Evolutionary conservation across 2,888 invertebrate species (phyloP).

Genomic region (Physocephala rufipes): DNA sequence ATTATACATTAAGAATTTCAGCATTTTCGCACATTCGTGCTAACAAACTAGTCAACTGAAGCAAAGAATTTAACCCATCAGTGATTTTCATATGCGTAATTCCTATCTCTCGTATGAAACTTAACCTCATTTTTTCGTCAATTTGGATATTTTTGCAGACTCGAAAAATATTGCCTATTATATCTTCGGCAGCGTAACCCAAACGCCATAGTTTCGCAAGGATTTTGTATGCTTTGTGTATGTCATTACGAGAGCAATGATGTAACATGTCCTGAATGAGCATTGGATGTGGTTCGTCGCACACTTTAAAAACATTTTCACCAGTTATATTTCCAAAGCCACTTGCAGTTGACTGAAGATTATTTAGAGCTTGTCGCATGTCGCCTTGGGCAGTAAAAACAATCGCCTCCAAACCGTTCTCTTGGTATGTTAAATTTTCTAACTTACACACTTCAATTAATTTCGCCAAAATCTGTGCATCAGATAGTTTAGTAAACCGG

Average conservation of each 20-base stretch:
- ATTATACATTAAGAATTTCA: conserved; percentile 45
- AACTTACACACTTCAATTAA: conserved; percentile 77
- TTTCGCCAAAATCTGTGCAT: conserved; percentile 89
- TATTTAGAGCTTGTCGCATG: conserved; percentile 97
- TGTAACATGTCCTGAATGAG: conserved; percentile 91
- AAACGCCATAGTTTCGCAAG: conserved; percentile 89
- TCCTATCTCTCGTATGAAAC: conserved; percentile 91
- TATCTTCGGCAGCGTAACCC: conserved; percentile 97
- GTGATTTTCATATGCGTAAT: conserved; percentile 88
- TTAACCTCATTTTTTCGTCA: conserved; percentile 82
- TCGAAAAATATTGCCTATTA: conserved; percentile 93
- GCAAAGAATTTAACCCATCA: conserved; percentile 84
- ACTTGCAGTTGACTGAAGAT: conserved; percentile 93
- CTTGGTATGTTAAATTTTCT: conserved; percentile 81
- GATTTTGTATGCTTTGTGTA: conserved; percentile 87
- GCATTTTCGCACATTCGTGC: conserved; percentile 77
- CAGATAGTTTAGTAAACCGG: conserved; percentile 87
- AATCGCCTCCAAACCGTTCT: conserved; percentile 94
- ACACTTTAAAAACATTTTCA: conserved; percentile 97
- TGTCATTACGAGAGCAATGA: conserved; percentile 80
- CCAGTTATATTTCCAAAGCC: conserved; percentile 92
- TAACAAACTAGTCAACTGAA: conserved; percentile 91
- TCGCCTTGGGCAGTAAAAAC: conserved; percentile 99
- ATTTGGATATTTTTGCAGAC: conserved; percentile 89
- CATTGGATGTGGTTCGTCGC: conserved; percentile 98